Evolutionary conservation across 30 jellyfish, hydroid and myxozoan genomes (phyloP), one percentile per base, ranked within the genome.

Genomic region (Phacellophora camtschatica): DNA sequence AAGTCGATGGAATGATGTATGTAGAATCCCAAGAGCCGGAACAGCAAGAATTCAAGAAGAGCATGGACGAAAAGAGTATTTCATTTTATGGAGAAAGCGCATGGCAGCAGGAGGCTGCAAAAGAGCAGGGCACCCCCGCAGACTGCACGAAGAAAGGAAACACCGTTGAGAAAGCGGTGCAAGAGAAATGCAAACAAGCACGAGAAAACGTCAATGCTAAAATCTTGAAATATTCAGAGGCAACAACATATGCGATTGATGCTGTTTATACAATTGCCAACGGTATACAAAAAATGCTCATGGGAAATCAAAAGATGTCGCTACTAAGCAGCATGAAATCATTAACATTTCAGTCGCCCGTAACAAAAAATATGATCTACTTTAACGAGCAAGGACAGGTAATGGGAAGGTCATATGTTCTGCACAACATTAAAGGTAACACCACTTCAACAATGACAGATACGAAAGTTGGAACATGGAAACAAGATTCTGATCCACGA

Each of bases 1-100:
- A 81, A 45, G 88, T 85, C 45, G 95, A 85, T 16, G 99, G 99
- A 3, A 87, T 94, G 99, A 49, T 94, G 0, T 73, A 62, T 30
- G 46, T 94, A 11, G 79, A 72, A n/a, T 16, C 77, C 5, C 57
- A 20, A n/a, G 53, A 11, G 15, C 89, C 78, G n/a, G 70, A 59
- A 3, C 71, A 85, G 32, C 71, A 76, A 30, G 96, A 73, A 36
- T 87, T 62, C 86, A 20, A 42, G 54, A 68, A 51, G 31, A 71
- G 64, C 33, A 28, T 87, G 61, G 86, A 80, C 63, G 58, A 80
- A 32, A 63, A 88, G 15, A 64, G 82, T n/a, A 71, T 30, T 13
- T 61, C 74, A 15, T 68, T 86, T 5, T 51, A n/a, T 29, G 66
- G 48, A 29, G 83, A 69, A 18, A 45, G 77, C 33, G 55, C n/a